Percentiles rank a stretch among this genome's conserved stretches.
Conservation (phyloP, 2,113 vertebrate species). For the Python bivittatus region DNA sequence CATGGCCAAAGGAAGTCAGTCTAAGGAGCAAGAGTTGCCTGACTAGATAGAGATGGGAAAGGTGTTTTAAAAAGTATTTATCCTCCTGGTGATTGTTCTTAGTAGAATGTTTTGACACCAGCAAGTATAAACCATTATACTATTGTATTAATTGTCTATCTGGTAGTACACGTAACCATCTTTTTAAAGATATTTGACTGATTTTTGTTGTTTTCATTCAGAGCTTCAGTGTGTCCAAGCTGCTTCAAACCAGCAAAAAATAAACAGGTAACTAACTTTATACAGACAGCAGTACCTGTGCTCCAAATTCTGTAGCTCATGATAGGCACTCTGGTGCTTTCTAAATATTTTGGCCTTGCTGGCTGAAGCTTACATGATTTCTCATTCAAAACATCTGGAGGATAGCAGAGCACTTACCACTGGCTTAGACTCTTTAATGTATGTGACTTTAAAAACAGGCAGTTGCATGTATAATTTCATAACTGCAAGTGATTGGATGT, state of each 20-base stretch:
- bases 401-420: background rate
- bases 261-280: conserved; percentile 83
- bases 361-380: background rate
- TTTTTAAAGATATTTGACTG: conserved; percentile 27
- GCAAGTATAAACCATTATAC: background rate
- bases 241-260: conserved; percentile 94
- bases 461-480: background rate
- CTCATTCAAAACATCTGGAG: background rate
- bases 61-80: background rate
- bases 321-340: background rate
- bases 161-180: background rate
- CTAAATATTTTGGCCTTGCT: background rate
- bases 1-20: background rate
- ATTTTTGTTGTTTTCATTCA: conserved; percentile 69
- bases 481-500: background rate
- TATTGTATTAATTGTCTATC: background rate
- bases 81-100: background rate
- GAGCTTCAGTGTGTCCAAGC: conserved; percentile 82
- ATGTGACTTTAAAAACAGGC: background rate
- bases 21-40: background rate
- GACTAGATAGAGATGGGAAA: background rate
- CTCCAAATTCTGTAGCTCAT: background rate
- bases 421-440: background rate
- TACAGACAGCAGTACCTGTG: background rate
- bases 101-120: background rate